Evolutionary conservation across 2,888 invertebrate genomes (phyloP), one percentile per base, ranked within the genome.

Genomic region (Anarsia innoxiella): DNA sequence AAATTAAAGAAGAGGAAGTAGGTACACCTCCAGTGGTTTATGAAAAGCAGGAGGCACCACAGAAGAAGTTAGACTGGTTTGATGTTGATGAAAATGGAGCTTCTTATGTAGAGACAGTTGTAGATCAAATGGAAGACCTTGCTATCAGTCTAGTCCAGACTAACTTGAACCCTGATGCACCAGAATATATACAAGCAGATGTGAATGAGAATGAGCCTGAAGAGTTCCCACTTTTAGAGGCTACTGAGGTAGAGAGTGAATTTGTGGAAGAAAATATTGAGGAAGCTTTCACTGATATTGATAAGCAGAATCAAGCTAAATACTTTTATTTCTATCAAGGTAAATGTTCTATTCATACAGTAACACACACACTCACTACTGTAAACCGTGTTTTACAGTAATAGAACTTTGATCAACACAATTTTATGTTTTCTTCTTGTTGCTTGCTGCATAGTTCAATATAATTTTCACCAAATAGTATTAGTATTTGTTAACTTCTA

Each of bases 261-360:
- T 46, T 52, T 32, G 36, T 46, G 34, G 56, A 58, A 42, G 28
- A 35, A 8, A 13, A 4, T 14, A 16, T 10, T 25, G 25, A 25
- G 3, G 33, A 58, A 42, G 36, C 49, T 39, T 45, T 72, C 43
- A 66, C 63, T 44, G 68, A 75, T 41, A 56, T 70, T 59, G 79
- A 82, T 45, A 78, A 75, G 51, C 65, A 72, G 34, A 82, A 80
- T 52, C 73, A 72, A 45, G 70, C 79, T 1, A 91, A 90, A 75
- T 88, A 87, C 59, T 91, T 90, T 66, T 93, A 92, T 65, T 94
- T 94, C 66, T 94, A 94, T 73, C 94, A 94, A 89, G 92, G 93
- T 93, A 77, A n/a, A n/a, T 19, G 19, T n/a, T n/a, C n/a, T n/a
- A n/a, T n/a, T n/a, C n/a, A n/a, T n/a, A n/a, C n/a, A n/a, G n/a